These are phyloP conservation scores for Cheilosia variabilis DNA, from an alignment of 2,888 invertebrate species.

Conservation along the genomic window DNA sequence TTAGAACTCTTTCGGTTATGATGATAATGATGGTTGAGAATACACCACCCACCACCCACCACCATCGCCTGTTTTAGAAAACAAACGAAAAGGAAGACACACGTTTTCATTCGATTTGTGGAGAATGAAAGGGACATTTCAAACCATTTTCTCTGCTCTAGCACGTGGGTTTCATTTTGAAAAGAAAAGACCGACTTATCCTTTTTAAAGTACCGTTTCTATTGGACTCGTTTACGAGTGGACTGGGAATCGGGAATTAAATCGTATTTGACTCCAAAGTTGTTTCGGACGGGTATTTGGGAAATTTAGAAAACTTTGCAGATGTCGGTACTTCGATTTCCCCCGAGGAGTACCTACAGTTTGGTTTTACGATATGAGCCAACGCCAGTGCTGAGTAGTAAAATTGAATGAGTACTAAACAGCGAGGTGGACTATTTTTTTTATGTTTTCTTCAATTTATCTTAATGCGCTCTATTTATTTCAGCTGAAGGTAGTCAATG, in stretches of 20 bases:
- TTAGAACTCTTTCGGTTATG: constrained; percentile 7
- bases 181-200: constrained; percentile 17
- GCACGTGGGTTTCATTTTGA: not conserved
- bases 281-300: not conserved
- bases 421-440: not conserved
- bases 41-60: no score
- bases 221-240: constrained; percentile 41
- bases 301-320: constrained; percentile 13
- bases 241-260: constrained; percentile 54
- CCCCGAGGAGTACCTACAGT: constrained; percentile 3
- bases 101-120: not conserved
- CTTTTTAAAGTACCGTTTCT: constrained; percentile 33
- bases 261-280: constrained; percentile 46
- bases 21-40: constrained; percentile 4
- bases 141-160: not conserved
- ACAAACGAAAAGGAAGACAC: constrained; percentile 2
- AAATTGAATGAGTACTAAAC: constrained; percentile 13
- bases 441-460: constrained; percentile 1
- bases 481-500: not conserved
- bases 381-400: constrained; percentile 13
- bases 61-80: no score
- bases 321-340: constrained; percentile 6
- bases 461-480: not conserved
- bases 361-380: constrained; percentile 34
- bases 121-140: no score